Percentiles rank a stretch among this genome's conserved stretches.
Conservation (phyloP, 1,140 invertebrate genomes). For the Sminthurides bifidus region DNA sequence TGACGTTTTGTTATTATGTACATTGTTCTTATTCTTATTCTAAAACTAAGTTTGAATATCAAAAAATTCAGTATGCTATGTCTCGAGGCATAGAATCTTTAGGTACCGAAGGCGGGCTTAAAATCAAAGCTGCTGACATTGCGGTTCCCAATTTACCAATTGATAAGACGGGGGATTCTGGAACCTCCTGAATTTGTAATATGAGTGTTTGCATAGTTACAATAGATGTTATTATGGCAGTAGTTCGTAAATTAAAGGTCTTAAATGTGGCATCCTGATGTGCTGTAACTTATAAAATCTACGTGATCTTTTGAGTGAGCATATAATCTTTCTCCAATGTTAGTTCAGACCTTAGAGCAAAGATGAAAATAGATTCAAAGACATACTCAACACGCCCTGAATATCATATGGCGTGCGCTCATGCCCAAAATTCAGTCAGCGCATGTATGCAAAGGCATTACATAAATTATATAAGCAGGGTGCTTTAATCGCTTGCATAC, state of each 20-base stretch:
- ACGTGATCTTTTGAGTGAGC: too few relatives aligned
- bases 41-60: conserved; percentile 17
- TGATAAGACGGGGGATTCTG: neutral
- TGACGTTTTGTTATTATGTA: conserved; percentile 44
- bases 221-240: neutral
- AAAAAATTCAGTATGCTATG: conserved; percentile 21
- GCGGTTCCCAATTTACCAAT: neutral
- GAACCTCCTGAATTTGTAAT: neutral
- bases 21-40: conserved; percentile 25
- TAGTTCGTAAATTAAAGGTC: neutral
- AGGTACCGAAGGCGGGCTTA: neutral
- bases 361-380: too few relatives aligned
- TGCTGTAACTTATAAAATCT: too few relatives aligned
- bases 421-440: too few relatives aligned
- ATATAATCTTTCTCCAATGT: too few relatives aligned
- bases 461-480: too few relatives aligned
- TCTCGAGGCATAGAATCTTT: conserved; percentile 3
- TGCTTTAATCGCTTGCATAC: too few relatives aligned
- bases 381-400: too few relatives aligned
- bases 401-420: too few relatives aligned
- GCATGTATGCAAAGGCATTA: too few relatives aligned
- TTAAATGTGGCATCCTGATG: too few relatives aligned
- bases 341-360: too few relatives aligned
- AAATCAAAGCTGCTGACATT: neutral
- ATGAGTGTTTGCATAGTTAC: neutral